These are phyloP conservation scores for Lophius americanus DNA, from an alignment of 2,797 vertebrate species.

Conservation along the genomic window DNA sequence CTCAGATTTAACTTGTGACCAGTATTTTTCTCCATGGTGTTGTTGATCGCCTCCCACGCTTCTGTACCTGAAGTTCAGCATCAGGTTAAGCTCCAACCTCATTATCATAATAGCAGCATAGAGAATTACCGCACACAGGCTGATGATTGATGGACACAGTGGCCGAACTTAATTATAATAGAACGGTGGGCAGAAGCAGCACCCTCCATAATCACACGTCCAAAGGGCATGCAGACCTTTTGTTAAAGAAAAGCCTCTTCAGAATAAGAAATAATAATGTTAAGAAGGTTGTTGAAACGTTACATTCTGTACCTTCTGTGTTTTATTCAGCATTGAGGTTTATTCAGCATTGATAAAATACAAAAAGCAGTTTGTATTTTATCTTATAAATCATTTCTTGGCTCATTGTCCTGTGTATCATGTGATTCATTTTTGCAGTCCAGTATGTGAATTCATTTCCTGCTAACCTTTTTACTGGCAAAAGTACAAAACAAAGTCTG, in stretches of 20 bases:
- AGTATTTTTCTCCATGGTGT: background rate
- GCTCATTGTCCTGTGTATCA: slow-evolving; percentile 29
- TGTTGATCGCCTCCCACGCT: slow-evolving; percentile 14
- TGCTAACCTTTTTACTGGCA: slow-evolving; percentile 33
- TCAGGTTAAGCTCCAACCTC: slow-evolving; percentile 38
- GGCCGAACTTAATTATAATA: slow-evolving; percentile 41
- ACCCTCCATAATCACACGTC: slow-evolving; percentile 9
- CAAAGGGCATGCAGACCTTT: slow-evolving; percentile 4
- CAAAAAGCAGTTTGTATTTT: too few species aligned
- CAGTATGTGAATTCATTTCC: slow-evolving; percentile 4
- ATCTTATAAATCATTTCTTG: slow-evolving; percentile 19
- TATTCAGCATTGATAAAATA: too few species aligned
- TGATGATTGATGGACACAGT: slow-evolving; percentile 20
- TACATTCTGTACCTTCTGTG: background rate
- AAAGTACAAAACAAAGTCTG: slow-evolving; percentile 25
- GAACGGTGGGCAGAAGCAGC: slow-evolving; percentile 3
- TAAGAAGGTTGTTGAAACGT: too few species aligned
- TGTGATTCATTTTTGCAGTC: background rate
- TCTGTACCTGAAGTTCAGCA: background rate
- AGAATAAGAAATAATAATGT: background rate
- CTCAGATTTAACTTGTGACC: slow-evolving; percentile 3
- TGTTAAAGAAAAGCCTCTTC: slow-evolving; percentile 1
- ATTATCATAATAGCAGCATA: slow-evolving; percentile 50
- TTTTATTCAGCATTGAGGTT: background rate
- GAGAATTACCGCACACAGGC: slow-evolving; percentile 35